phyloP scores from a whole-genome alignment of 2,888 invertebrate genomes.

The Malthinus flaveolus region DNA sequence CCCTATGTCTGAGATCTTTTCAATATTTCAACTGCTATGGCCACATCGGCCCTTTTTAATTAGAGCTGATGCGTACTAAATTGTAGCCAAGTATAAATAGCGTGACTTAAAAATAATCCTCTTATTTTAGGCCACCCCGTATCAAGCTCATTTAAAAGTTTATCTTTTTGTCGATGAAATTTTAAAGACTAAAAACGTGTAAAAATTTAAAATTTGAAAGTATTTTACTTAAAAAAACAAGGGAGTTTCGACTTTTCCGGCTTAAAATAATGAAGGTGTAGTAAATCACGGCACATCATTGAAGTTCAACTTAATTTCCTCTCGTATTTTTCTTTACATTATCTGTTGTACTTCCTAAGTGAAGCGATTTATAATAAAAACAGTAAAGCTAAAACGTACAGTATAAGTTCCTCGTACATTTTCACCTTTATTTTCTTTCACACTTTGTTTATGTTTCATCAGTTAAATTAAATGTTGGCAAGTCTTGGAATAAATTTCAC shows the following conservation, averaged over 20 bases:
- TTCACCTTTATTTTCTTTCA: conserved; percentile 23
- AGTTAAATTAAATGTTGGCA: conserved; percentile 10
- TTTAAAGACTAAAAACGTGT: too few species aligned
- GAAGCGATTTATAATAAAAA: conserved; percentile 16
- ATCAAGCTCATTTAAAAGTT: too few species aligned
- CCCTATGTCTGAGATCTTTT: too few species aligned
- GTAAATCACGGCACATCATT: conserved; percentile 1
- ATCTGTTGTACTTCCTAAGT: conserved; percentile 12
- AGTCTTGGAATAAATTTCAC: conserved; percentile 2
- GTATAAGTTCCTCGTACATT: conserved; percentile 10
- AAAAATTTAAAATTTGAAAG: too few species aligned
- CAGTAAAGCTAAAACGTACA: conserved; percentile 14
- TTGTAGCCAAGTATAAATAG: too few species aligned
- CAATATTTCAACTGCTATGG: too few species aligned
- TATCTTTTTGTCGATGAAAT: too few species aligned
- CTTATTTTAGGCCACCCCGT: too few species aligned
- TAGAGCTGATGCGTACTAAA: too few species aligned
- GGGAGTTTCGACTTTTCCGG: conserved; percentile 1
- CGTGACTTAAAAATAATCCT: too few species aligned
- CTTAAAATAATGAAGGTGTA: conserved; percentile 4
- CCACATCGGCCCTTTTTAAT: too few species aligned
- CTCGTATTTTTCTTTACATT: conserved; percentile 13
- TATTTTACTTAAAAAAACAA: conserved; percentile 1
- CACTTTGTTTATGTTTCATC: conserved; percentile 27
- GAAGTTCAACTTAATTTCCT: conserved; percentile 15